Evolutionary conservation across 2,797 vertebrate species (phyloP), one percentile per base, ranked within the genome.

Genomic region (Sebastolobus altivelis): DNA sequence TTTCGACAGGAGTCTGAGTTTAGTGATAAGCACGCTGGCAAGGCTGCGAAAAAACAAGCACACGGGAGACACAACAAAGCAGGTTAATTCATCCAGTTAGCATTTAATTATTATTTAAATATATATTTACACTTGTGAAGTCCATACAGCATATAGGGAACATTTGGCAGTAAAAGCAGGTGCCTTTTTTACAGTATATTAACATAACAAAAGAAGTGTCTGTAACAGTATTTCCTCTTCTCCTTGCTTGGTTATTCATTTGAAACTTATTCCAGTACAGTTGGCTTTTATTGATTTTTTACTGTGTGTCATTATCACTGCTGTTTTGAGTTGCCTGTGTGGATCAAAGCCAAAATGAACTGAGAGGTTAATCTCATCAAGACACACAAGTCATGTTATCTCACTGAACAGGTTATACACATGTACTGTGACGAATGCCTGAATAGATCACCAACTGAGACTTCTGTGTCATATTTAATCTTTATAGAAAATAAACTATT

Each of bases 1-100:
- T 96, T 95, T 96, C 95, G 94, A 66, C 74, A 6, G 72, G 72
- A 81, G 43, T 3, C 0, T 3, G 25, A 46, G 37, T 25, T 55
- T 4, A 35, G 38, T 2, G 90, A 85, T 77, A 88, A 84, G 78
- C 49, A 2, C 1, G 35, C 2, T 2, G 7, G 6, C 11, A 8
- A 10, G 27, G 7, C 9, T 8, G 0, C 10, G 27, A 3, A 73
- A 18, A 60, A 16, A 8, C 13, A 27, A 0, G n/a, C 13, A 63
- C 43, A 8, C 40, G 10, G 29, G 29, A 33, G 4, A 35, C 43
- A 33, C 6, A 2, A 31, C 6, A 46, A 40, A 37, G 40, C 22
- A 46, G 33, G 11, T 71, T 35, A 12, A 54, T 12, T 1, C n/a
- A n/a, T 3, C 6, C 18, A 37, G 27, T 33, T 22, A n/a, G 25